Evolutionary conservation across 2,113 vertebrate genomes (phyloP).

Genomic region (Anolis sagrei): DNA sequence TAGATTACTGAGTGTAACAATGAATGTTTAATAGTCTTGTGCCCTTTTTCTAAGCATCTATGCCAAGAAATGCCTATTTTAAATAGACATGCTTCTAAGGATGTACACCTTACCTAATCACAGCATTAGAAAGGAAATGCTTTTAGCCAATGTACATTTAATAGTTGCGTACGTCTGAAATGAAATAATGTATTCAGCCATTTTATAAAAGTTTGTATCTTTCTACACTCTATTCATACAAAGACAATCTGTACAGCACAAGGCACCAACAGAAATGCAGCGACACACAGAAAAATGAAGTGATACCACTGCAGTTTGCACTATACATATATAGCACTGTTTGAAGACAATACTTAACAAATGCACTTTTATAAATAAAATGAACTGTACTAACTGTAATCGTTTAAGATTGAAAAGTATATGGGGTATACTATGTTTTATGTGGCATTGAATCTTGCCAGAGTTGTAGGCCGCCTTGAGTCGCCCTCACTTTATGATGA

Average conservation of each 20-base stretch:
- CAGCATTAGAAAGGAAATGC: constrained; percentile 23
- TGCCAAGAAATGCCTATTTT: not conserved
- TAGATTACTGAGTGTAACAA: not conserved
- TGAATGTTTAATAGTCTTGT: not conserved
- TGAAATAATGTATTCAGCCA: constrained; percentile 3
- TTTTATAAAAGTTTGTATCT: constrained; percentile 4
- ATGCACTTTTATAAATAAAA: not conserved
- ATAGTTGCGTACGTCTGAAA: constrained; percentile 1
- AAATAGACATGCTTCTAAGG: not conserved
- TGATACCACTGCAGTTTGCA: not conserved
- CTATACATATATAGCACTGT: not conserved
- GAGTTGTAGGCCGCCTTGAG: no score
- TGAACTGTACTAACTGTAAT: not conserved
- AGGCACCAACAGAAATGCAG: not conserved
- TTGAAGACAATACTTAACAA: not conserved
- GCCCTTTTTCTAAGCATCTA: not conserved
- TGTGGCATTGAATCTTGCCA: no score
- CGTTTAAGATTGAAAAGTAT: not conserved
- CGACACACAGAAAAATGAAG: not conserved
- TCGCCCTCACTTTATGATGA: not conserved
- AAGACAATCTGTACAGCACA: not conserved
- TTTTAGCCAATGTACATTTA: constrained; percentile 17
- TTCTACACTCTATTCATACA: not conserved
- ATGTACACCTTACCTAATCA: constrained; percentile 8
- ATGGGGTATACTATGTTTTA: no score